Evolutionary conservation across 2,113 vertebrate genomes (phyloP), one percentile per base, ranked within the genome.

Genomic region (Lasiurus cinereus): DNA sequence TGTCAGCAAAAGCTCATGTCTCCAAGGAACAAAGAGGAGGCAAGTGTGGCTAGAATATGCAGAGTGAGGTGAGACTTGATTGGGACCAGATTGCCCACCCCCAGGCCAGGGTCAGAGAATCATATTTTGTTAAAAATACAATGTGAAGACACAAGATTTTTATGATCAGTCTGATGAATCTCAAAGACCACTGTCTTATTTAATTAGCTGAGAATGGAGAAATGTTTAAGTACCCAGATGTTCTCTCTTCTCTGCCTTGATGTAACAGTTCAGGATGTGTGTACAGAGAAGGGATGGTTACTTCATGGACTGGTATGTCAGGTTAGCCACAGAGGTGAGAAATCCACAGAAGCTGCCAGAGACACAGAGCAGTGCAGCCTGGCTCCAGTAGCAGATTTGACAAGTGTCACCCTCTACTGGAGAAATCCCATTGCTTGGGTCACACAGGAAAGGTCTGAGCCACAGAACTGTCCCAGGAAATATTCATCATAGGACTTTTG

Each of bases 61-160:
- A 46, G 27, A 72, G 3, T 46, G 19, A 22, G n/a, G 16, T 43
- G 33, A 84, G 33, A 89, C 13, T 64, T 6, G 16, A 2, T 16
- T 12, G 39, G 46, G 18, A 27, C 59, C 54, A 83, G 62, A 31
- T 67, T n/a, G 15, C 36, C 21, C 80, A 62, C 21, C 43, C 31
- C 46, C 3, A 33, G 52, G 4, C 14, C 31, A 3, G 11, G 24
- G 12, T 67, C 76, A 48, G 48, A 50, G 24, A 64, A 50, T 19
- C 54, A 14, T 27, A 62, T 52, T 94, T 77, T 94, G 52, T 39
- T 87, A 79, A 69, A 96, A 52, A 22, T 69, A 36, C 14, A 19
- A 1, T 74, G 27, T 43, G 48, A 66, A 93, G 84, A 64, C 9
- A n/a, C 12, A 83, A 70, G 14, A 0, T 15, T 77, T 86, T 74